Evolutionary conservation across 2,113 vertebrate species (phyloP), one percentile per base, ranked within the genome.

Genomic region (Corythoichthys intestinalis): DNA sequence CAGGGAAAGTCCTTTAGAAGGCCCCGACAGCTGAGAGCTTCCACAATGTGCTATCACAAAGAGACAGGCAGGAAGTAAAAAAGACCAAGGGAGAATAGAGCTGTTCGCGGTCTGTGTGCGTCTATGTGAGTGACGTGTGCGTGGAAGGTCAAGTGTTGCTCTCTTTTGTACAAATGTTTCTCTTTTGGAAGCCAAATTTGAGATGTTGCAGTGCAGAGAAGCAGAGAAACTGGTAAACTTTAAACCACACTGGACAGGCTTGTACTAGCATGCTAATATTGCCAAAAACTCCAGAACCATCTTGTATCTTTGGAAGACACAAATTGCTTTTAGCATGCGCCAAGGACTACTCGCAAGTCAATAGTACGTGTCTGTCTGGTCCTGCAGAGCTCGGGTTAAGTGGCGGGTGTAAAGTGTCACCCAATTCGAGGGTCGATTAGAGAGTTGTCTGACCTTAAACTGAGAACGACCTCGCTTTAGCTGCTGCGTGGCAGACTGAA

Each of bases 331-430:
- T 4, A 35, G 34, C 34, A 5, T 2, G n/a, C 11, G 53, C n/a
- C 53, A 56, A 56, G 53, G 53, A 56, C 53, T 34, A 35, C 61
- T 73, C 77, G 74, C 77, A 69, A 78, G 87, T 92, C 89, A 90
- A 91, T 89, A 90, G 80, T 54, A 41, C 69, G 79, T 89, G 83
- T 78, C 79, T 83, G 83, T 73, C 83, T 82, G 62, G 41, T 79
- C 70, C 73, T 76, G 59, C 48, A 67, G 72, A 74, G 79, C 73
- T 82, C 73, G 62, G 80, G 81, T 82, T 83, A 72, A 85, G 79
- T 77, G 85, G 79, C 67, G 65, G 72, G 78, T 83, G 71, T 83
- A 78, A 35, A 80, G 76, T 83, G 83, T 79, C 79, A 70, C 77
- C 70, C 70, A 77, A 80, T 76, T 76, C 67, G 58, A 76, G 77